These are phyloP conservation scores for Dipodomys spectabilis DNA, from an alignment of 2,113 vertebrate species.

Conservation along the genomic window DNA sequence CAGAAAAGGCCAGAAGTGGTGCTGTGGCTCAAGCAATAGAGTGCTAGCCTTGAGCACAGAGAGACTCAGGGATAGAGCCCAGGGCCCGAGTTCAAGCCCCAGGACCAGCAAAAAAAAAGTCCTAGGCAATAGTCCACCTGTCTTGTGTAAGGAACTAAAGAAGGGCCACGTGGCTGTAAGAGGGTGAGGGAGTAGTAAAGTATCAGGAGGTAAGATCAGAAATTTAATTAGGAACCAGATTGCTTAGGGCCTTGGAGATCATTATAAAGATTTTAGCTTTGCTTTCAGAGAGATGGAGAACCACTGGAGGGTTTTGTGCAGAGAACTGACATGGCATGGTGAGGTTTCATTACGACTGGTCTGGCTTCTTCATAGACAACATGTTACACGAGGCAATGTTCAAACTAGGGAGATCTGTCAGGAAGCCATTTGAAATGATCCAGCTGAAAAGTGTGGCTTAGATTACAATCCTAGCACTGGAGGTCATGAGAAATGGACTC, in stretches of 20 bases:
- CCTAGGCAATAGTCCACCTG: neutral
- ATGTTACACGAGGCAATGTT: neutral
- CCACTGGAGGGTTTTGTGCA: conserved; percentile 5
- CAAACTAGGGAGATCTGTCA: conserved; percentile 2
- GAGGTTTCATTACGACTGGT: conserved; percentile 34
- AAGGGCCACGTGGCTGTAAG: neutral
- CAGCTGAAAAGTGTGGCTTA: neutral
- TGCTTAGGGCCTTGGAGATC: neutral
- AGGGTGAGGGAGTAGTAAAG: neutral
- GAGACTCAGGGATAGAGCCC: too few species aligned
- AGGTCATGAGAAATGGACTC: conserved; percentile 40
- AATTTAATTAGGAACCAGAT: neutral
- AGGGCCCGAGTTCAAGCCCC: too few species aligned
- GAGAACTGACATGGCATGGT: conserved; percentile 29
- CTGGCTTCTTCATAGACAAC: conserved; percentile 18
- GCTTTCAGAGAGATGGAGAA: neutral
- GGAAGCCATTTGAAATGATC: neutral
- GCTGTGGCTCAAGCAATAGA: too few species aligned
- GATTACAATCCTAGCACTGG: neutral
- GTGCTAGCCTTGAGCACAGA: too few species aligned
- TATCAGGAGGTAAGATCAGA: conserved; percentile 34
- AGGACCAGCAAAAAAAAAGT: neutral
- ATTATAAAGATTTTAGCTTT: conserved; percentile 25
- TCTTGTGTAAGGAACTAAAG: conserved; percentile 19
- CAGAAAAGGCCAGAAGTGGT: too few species aligned